These are phyloP conservation scores for Oncorhynchus clarkii DNA, from an alignment of 2,113 vertebrate genomes.

Conservation along the genomic window DNA sequence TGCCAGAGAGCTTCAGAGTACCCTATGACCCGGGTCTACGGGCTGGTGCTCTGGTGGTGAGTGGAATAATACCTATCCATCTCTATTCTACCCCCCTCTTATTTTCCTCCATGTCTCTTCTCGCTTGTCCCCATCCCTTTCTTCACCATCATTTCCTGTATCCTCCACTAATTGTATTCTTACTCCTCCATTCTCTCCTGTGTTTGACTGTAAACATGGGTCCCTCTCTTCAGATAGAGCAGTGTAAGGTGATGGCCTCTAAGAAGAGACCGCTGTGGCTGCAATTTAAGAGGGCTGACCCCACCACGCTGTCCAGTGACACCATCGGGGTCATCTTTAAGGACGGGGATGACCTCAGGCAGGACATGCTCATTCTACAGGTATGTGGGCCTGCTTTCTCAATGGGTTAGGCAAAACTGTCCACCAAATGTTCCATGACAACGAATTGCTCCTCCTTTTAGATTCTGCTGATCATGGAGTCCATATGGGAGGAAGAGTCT, in stretches of 20 bases:
- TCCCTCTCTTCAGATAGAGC: constrained; percentile 83
- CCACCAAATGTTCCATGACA: background rate
- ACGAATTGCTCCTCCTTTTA: constrained; percentile 43
- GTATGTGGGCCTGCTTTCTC: constrained; percentile 60
- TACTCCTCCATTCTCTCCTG: background rate
- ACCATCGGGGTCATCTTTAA: constrained; percentile 98
- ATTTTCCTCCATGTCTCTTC: background rate
- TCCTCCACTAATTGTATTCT: background rate
- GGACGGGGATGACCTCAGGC: constrained; percentile 93
- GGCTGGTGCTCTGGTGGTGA: constrained; percentile 90
- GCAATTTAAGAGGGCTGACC: constrained; percentile 92
- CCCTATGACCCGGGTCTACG: constrained; percentile 92
- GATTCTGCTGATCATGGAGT: constrained; percentile 98
- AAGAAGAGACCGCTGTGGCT: constrained; percentile 99
- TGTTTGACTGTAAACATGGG: background rate
- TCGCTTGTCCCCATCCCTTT: background rate
- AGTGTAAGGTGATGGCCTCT: constrained; percentile 98
- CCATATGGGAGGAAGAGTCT: constrained; percentile 96
- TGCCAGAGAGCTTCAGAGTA: constrained; percentile 90
- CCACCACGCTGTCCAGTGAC: constrained; percentile 89
- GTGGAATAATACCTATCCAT: background rate
- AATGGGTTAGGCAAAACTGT: background rate
- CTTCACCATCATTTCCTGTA: background rate
- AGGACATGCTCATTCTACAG: constrained; percentile 99
- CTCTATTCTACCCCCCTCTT: background rate